Conservation (phyloP, 2,888 invertebrate species). For the Eueremaeus valkanovi region DNA sequence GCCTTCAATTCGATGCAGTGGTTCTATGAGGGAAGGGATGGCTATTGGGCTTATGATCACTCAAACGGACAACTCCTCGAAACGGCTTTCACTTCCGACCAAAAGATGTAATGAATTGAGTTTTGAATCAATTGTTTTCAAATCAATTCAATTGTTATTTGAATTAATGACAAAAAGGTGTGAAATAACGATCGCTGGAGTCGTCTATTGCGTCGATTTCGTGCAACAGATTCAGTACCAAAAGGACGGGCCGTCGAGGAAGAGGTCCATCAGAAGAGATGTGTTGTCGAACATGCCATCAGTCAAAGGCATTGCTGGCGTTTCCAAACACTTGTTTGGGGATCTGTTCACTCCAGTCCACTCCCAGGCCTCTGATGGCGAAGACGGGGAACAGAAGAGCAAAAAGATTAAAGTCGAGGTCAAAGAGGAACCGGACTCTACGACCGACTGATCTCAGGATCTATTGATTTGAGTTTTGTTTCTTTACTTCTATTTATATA, state of each 20-base stretch:
- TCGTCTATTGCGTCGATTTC: constrained; percentile 85
- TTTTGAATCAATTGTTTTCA: neutral
- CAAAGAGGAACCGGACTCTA: constrained; percentile 17
- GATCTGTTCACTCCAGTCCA: neutral
- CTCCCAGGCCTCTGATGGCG: neutral
- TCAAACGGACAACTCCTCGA: constrained; percentile 84
- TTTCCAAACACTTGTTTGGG: constrained; percentile 42
- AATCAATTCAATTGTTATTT: neutral
- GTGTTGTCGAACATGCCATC: constrained; percentile 60
- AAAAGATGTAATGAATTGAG: constrained; percentile 50
- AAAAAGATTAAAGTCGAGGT: constrained; percentile 4
- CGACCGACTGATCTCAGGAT: neutral
- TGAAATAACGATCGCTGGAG: constrained; percentile 82
- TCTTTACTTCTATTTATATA: too few species aligned
- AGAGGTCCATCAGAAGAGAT: constrained; percentile 80
- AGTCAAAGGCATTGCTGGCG: constrained; percentile 69
- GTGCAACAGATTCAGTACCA: constrained; percentile 72
- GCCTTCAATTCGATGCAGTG: constrained; percentile 62
- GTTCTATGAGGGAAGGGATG: constrained; percentile 82
- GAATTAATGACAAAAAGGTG: constrained; percentile 53
- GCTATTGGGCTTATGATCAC: constrained; percentile 98
- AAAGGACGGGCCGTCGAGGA: constrained; percentile 72
- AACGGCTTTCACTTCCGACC: constrained; percentile 69
- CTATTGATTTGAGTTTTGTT: too few species aligned
- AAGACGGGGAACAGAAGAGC: neutral